Evolutionary conservation across 2,797 vertebrate genomes (phyloP), one percentile per base, ranked within the genome.

Genomic region (Chaetophractus vellerosus): DNA sequence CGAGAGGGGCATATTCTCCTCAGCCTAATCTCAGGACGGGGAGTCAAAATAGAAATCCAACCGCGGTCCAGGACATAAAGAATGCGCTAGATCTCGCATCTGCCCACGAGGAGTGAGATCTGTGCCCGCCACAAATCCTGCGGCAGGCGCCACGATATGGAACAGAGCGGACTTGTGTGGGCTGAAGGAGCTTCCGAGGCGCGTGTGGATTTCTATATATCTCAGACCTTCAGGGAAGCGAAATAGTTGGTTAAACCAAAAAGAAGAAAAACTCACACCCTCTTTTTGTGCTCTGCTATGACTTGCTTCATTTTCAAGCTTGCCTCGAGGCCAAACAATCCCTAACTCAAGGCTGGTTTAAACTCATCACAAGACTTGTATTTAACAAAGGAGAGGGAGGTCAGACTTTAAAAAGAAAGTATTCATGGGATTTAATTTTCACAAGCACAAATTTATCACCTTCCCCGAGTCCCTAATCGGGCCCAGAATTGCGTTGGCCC

Each of bases 221-320:
- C 45, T 71, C 24, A 93, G 72, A 64, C 48, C 82, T 57, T 68
- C 69, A 50, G 75, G 89, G 41, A 76, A 45, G 36, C 75, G 4
- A 26, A 55, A 90, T 31, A 78, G 16, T 63, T 59, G 72, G 52
- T 55, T 68, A 68, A 96, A 92, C 59, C 68, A 96, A 80, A 82
- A 85, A 78, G 38, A 45, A 84, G 48, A 33, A 93, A 86, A 87
- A 55, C 23, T 68, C 90, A 78, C 26, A 9, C 82, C 86, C 76
- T 93, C 6, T 0, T 63, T 76, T 16, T 41, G 15, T 4, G 66
- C 61, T 90, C 18, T 92, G 93, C 78, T 87, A 89, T 89, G 76
- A 93, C 87, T 95, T 76, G 76, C 83, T 96, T 72, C 38, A 12
- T 33, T 93, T 88, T 55, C 31, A 91, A 94, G 93, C 75, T 75